Base-by-base conservation (phyloP, 2,113 vertebrate species). In the Planiliza haematocheilus region DNA sequence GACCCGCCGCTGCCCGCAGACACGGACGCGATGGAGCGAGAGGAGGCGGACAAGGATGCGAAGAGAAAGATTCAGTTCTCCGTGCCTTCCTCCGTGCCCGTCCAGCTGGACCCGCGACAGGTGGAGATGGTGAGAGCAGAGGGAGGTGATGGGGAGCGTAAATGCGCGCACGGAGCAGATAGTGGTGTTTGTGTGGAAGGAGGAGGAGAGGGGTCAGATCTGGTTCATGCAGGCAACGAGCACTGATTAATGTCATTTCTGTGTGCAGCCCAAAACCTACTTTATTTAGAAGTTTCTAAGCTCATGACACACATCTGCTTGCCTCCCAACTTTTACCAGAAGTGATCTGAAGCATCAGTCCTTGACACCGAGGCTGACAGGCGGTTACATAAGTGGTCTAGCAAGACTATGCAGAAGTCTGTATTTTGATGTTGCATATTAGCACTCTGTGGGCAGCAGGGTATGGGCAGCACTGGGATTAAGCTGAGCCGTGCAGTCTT, bases 51-150 rank as follows among this genome's bases (percentile, higher is more conserved):
- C 53, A 83, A 84, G 59, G 90, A 93, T 16, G 82, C 70, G 41
- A 84, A 68, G 76, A 93, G 88, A 85, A 97, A 96, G 91, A 97
- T 97, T 90, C 95, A 97, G 91, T 97, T 97, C 86, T 96, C 96
- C 0, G 95, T 97, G 81, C 95, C 96, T 1, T 94, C 95, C 0
- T 36, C 86, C 10, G 90, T 94, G 49, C 94, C 96, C 53, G 93
- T 93, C 82, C 96, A 97, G 82, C 93, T 98, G 88, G 96, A 97
- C 87, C 95, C 96, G 49, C 91, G 93, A 65, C 95, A 96, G 82
- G 96, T 97, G 69, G 96, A 97, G 90, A 95, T 96, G 95, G 96
- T 97, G 93, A 96, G 96, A 52, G 3, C 11, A 30, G 24, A 30
- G 24, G 24, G 24, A 30, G 24, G 8, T 5, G 24, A 30, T 5